Conservation (phyloP, 23 tunicate species). For the Styela clava region DNA sequence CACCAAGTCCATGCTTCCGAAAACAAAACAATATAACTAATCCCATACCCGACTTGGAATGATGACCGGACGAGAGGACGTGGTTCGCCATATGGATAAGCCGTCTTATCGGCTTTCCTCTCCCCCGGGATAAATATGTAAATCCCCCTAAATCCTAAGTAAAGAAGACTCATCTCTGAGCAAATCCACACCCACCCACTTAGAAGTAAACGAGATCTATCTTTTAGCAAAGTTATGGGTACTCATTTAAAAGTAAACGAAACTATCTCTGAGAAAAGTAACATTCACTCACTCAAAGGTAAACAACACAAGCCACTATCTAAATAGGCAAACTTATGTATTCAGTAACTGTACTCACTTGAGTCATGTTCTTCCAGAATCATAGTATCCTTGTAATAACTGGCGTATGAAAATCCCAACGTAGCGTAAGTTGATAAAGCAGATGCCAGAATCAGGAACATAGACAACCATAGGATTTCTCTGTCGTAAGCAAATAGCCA, state of each 20-base stretch:
- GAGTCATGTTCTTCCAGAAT: not conserved
- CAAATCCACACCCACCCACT: not conserved
- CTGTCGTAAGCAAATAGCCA: conserved; percentile 84
- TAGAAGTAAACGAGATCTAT: not conserved
- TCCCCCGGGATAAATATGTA: no score
- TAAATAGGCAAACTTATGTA: not conserved
- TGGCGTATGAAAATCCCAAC: conserved; percentile 43
- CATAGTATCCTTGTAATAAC: conserved; percentile 11
- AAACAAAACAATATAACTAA: no score
- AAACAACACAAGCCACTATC: not conserved
- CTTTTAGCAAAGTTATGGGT: not conserved
- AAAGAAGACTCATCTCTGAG: not conserved
- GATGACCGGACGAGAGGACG: no score
- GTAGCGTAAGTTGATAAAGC: conserved; percentile 40
- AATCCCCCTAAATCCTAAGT: no score
- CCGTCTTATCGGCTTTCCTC: no score
- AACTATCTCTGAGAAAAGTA: not conserved
- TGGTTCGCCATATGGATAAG: no score
- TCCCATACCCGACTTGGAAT: no score
- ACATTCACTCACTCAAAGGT: no score
- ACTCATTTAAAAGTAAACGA: not conserved
- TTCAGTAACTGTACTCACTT: not conserved
- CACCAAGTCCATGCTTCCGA: no score
- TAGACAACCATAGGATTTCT: conserved; percentile 47
- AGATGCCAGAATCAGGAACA: conserved; percentile 39